Percentiles rank a stretch among this genome's conserved stretches.
Conservation (phyloP, 2,888 invertebrate genomes). For the Diarsia brunnea region DNA sequence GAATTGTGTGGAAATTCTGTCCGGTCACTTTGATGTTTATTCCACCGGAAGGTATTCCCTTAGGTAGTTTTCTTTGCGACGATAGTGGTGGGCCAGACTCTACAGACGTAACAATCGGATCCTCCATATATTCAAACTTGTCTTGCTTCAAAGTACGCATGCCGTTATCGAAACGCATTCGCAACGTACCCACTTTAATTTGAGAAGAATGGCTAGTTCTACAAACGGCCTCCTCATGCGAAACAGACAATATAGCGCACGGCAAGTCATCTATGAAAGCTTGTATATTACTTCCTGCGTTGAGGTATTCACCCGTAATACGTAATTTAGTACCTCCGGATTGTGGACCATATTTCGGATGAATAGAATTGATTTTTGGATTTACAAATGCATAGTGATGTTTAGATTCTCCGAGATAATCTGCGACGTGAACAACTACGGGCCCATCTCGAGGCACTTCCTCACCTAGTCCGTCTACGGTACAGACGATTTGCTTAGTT, state of each 20-base stretch:
- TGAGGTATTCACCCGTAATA: slow-evolving; percentile 97
- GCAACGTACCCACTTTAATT: slow-evolving; percentile 93
- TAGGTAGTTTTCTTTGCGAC: slow-evolving; percentile 94
- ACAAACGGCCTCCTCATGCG: slow-evolving; percentile 95
- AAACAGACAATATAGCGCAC: slow-evolving; percentile 95
- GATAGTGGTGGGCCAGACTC: slow-evolving; percentile 93
- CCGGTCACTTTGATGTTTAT: slow-evolving; percentile 97
- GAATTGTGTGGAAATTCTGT: slow-evolving; percentile 96
- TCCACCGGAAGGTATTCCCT: slow-evolving; percentile 98
- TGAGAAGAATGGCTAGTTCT: slow-evolving; percentile 94
- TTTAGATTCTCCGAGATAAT: slow-evolving; percentile 96
- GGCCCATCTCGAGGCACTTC: slow-evolving; percentile 95
- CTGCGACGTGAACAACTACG: slow-evolving; percentile 97
- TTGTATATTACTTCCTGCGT: slow-evolving; percentile 98
- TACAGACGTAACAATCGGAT: slow-evolving; percentile 96
- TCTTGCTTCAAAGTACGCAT: slow-evolving; percentile 94
- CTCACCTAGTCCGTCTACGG: slow-evolving; percentile 96
- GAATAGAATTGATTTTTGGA: slow-evolving; percentile 96
- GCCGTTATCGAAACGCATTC: slow-evolving; percentile 96
- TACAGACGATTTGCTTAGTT: slow-evolving; percentile 97
- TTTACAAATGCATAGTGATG: slow-evolving; percentile 97
- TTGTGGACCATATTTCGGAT: slow-evolving; percentile 96
- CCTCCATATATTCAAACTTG: slow-evolving; percentile 96
- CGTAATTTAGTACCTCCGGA: slow-evolving; percentile 98
- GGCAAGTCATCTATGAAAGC: slow-evolving; percentile 96